Conservation (phyloP, 2,888 invertebrate species). For the Mayetiola destructor region DNA sequence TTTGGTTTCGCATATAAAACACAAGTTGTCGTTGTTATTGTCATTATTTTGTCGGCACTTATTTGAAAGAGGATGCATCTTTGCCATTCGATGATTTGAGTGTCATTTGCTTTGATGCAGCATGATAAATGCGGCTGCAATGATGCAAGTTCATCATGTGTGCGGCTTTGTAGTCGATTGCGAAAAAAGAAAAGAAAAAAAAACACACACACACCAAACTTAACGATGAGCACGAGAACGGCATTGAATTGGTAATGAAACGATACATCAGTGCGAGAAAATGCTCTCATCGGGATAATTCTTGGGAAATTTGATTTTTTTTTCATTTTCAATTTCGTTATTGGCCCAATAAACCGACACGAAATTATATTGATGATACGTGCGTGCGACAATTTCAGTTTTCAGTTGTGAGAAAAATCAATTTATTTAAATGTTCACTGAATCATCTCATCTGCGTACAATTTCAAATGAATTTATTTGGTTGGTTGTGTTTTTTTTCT, state of each 20-base stretch:
- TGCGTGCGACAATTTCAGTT: background rate
- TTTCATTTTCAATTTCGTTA: too few species aligned
- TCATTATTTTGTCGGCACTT: constrained; percentile 8
- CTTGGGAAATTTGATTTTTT: too few species aligned
- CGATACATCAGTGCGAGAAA: too few species aligned
- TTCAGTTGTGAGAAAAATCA: background rate
- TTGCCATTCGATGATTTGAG: background rate
- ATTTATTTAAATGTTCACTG: constrained; percentile 2
- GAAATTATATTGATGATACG: too few species aligned
- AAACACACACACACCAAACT: too few species aligned
- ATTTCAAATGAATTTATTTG: constrained; percentile 4
- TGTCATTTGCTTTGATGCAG: background rate
- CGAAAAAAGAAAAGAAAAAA: too few species aligned
- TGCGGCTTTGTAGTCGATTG: background rate
- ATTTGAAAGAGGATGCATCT: constrained; percentile 1
- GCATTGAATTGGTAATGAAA: too few species aligned
- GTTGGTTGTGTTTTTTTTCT: background rate
- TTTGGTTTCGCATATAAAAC: background rate
- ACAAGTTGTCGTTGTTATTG: too few species aligned
- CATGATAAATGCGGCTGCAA: too few species aligned
- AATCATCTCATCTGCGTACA: constrained; percentile 8
- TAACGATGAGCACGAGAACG: too few species aligned
- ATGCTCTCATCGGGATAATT: too few species aligned
- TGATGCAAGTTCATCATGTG: background rate
- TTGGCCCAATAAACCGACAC: too few species aligned